Base-by-base conservation (phyloP, 2,888 invertebrate genomes). In the Marronus borbonicus region DNA sequence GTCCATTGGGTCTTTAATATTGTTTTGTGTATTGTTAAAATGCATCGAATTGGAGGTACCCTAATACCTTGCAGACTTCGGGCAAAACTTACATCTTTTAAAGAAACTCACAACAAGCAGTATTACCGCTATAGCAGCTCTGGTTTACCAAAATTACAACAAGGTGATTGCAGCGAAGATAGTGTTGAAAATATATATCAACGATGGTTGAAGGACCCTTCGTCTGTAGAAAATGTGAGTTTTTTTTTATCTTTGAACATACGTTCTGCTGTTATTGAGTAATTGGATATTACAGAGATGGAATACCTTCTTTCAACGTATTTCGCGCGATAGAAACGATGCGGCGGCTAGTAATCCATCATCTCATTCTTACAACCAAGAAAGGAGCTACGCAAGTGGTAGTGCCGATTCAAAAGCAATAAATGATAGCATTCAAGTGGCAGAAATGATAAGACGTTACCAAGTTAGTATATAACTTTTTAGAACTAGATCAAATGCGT, bases 361-460 rank as follows among this genome's bases (percentile, higher is more conserved):
- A 8, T 39, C 36, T 14, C 52, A 2, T 20, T 28, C n/a, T 31
- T 65, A 55, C 17, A 44, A 20, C 12, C 60, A 72, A 44, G 72
- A 62, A 60, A 62, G 76, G 14, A 52, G 76, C 49, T 68, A 68
- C 31, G 28, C 68, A 24, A 24, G 65, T 5, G 5, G 50, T 14
- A 20, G 28, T 10, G 1, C 31, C 5, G 39, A 39, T 44, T 24
- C 72, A 0, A 74, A 74, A 20, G 24, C 5, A 4, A 2, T 60
- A 12, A 24, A 36, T 5, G 39, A 74, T 20, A 24, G 39, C 7
- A 20, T 74, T 10, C 7, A 31, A 12, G 72, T 74, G 1, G 4
- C 39, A 10, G 72, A 74, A 5, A 3, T 76, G 66, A 76, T 76
- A 39, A 76, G 76, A 39, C 65, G 68, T 44, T 76, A 68, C 39